Evolutionary conservation across 2,113 vertebrate genomes (phyloP).

Genomic region (Calypte anna): DNA sequence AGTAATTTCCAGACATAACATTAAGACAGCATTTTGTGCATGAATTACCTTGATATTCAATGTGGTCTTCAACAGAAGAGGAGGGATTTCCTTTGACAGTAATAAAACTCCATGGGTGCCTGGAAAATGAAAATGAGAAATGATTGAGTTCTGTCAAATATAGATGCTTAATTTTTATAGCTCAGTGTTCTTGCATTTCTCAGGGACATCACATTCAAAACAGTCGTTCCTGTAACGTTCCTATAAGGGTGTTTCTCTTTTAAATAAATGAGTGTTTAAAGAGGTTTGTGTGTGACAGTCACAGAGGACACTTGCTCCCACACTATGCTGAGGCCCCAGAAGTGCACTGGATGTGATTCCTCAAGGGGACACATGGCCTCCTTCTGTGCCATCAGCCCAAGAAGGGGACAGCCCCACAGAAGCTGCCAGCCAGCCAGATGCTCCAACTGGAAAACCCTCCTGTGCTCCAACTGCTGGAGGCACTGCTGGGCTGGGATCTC

Average conservation of each 20-base stretch:
- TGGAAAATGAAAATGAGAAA: conserved; percentile 66
- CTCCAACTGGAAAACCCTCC: conserved; percentile 43
- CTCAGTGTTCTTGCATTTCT: background rate
- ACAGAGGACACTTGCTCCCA: background rate
- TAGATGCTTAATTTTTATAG: background rate
- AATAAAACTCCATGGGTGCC: conserved; percentile 94
- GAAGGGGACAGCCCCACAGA: background rate
- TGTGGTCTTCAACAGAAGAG: conserved; percentile 88
- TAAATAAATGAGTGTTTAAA: background rate
- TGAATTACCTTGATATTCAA: conserved; percentile 89
- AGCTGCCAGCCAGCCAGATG: conserved; percentile 29
- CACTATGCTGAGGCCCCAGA: rapidly evolving
- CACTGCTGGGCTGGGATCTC: conserved; percentile 18
- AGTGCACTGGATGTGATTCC: no score
- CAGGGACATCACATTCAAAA: background rate
- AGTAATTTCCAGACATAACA: background rate
- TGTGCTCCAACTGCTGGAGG: background rate
- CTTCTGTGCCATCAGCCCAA: rapidly evolving
- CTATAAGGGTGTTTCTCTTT: background rate
- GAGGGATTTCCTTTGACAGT: conserved; percentile 86
- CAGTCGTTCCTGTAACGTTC: background rate
- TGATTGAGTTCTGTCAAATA: background rate
- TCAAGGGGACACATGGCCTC: no score
- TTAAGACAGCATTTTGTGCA: background rate
- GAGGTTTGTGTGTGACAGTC: background rate